phyloP scores from a whole-genome alignment of 1,140 invertebrate species.

The Penaeus chinensis region DNA sequence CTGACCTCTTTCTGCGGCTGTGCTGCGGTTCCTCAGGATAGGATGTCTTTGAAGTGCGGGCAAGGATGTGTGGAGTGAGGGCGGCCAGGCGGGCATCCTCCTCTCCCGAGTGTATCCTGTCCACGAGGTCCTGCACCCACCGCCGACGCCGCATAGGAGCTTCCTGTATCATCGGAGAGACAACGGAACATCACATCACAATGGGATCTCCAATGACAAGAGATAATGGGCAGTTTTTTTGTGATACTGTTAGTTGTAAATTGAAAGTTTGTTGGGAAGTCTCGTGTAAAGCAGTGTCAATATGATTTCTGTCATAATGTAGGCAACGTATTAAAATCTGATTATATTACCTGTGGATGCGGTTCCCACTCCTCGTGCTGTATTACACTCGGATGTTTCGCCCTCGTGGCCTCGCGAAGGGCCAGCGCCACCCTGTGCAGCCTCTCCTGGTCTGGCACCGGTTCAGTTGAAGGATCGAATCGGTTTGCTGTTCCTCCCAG shows the following conservation, averaged over 20 bases:
- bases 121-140: slow-evolving; percentile 38
- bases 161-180: slow-evolving; percentile 7
- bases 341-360: neutral
- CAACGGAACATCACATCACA: no score
- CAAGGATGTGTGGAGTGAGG: slow-evolving; percentile 8
- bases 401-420: neutral
- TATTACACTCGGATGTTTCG: slow-evolving; percentile 2
- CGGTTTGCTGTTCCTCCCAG: no score
- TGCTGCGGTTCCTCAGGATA: no score
- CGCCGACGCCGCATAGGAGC: slow-evolving; percentile 30
- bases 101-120: slow-evolving; percentile 31
- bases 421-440: neutral
- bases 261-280: no score
- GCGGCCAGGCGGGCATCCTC: slow-evolving; percentile 40
- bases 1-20: slow-evolving; percentile 34
- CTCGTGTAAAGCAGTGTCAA: no score
- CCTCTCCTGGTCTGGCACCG: slow-evolving; percentile 25
- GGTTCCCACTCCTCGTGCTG: slow-evolving; percentile 41
- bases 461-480: no score
- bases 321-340: no score
- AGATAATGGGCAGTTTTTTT: no score
- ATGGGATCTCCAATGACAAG: no score
- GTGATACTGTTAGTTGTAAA: no score
- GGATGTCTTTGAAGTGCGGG: neutral
- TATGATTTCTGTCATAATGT: no score